These are phyloP conservation scores for Taeniopygia guttata DNA, from an alignment of 2,797 vertebrate species.

Conservation along the genomic window DNA sequence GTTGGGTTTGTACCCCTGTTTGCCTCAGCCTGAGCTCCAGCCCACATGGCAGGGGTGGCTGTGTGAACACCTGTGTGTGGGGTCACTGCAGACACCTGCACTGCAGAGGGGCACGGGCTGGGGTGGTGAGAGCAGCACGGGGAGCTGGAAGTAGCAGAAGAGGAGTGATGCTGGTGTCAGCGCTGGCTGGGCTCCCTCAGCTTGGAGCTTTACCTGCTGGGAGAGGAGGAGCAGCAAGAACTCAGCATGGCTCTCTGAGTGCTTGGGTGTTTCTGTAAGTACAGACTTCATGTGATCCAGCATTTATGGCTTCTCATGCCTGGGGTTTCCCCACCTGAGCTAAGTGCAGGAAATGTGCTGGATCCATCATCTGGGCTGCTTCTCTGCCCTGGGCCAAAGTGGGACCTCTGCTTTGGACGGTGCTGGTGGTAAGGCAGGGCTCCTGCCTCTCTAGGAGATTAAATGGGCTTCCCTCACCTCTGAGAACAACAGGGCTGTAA, in stretches of 20 bases:
- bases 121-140: rapidly evolving
- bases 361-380: rapidly evolving
- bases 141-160: rapidly evolving
- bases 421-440: neutral
- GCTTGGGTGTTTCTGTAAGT: neutral
- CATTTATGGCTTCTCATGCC: neutral
- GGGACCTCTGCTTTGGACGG: neutral
- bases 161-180: rapidly evolving
- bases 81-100: neutral
- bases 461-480: neutral
- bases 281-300: neutral
- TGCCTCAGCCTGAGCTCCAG: rapidly evolving
- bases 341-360: neutral
- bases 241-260: neutral
- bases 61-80: neutral
- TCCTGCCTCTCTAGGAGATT: neutral
- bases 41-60: neutral
- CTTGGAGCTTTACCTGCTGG: neutral
- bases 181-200: neutral
- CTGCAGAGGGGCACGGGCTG: neutral
- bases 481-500: neutral
- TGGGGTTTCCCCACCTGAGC: neutral
- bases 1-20: neutral
- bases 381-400: neutral
- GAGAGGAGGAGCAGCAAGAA: neutral